phyloP scores from a whole-genome alignment of 53 echinoderm and acorn worm genomes.

The Henricia sp. region DNA sequence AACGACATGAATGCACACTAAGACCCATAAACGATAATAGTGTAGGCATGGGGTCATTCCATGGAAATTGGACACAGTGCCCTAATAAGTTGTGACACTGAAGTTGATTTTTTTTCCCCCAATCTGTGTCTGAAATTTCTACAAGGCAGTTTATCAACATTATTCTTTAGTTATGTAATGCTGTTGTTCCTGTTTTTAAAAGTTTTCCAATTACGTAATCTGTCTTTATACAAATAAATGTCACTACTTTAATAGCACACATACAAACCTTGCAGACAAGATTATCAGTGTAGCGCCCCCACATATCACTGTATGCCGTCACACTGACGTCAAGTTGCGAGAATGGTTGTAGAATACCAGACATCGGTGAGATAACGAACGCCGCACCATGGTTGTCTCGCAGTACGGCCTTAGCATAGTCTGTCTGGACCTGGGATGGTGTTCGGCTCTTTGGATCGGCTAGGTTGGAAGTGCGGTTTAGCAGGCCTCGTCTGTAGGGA shows the following conservation, averaged over 20 bases:
- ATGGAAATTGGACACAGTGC: no score
- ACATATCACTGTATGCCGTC: slow-evolving; percentile 91
- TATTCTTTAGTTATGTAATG: no score
- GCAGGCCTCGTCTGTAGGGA: slow-evolving; percentile 75
- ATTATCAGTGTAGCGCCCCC: slow-evolving; percentile 88
- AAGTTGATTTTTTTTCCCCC: no score
- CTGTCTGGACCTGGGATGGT: slow-evolving; percentile 72
- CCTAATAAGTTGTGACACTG: no score
- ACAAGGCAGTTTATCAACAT: no score
- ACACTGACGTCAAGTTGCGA: slow-evolving; percentile 78
- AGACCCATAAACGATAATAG: not conserved
- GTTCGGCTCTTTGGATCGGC: slow-evolving; percentile 93
- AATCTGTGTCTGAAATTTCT: no score
- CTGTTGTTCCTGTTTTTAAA: no score
- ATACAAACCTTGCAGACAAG: slow-evolving; percentile 79
- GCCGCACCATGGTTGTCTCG: slow-evolving; percentile 81
- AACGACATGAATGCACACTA: not conserved
- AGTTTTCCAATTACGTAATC: no score
- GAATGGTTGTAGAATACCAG: slow-evolving; percentile 82
- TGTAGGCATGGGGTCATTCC: no score
- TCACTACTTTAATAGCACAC: not conserved
- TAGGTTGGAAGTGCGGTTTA: slow-evolving; percentile 89
- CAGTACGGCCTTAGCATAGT: slow-evolving; percentile 88
- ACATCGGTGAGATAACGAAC: slow-evolving; percentile 84
- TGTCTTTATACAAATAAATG: no score